These are phyloP conservation scores for human DNA, from an alignment of 2,113 vertebrate genomes.

Conservation along the genomic window GRCh38 chr11:127646001-127646500, in stretches of 20 bases:
- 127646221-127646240: not conserved
- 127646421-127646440: not conserved
- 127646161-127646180: not conserved
- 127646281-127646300: not conserved
- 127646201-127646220: no score
- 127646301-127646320: not conserved
- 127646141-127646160: not conserved
- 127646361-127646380: not conserved
- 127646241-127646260: not conserved
- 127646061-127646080: accelerated
- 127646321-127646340: not conserved
- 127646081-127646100: not conserved
- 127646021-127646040: not conserved
- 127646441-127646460: not conserved
- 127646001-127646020: not conserved
- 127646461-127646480: not conserved
- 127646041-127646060: not conserved
- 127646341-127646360: not conserved
- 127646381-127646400: not conserved
- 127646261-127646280: not conserved
- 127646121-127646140: not conserved
- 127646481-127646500: not conserved
- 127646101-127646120: not conserved
- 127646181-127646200: not conserved
- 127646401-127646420: not conserved